phyloP scores from a whole-genome alignment of 2,113 vertebrate genomes.

The Erpornis zantholeuca region DNA sequence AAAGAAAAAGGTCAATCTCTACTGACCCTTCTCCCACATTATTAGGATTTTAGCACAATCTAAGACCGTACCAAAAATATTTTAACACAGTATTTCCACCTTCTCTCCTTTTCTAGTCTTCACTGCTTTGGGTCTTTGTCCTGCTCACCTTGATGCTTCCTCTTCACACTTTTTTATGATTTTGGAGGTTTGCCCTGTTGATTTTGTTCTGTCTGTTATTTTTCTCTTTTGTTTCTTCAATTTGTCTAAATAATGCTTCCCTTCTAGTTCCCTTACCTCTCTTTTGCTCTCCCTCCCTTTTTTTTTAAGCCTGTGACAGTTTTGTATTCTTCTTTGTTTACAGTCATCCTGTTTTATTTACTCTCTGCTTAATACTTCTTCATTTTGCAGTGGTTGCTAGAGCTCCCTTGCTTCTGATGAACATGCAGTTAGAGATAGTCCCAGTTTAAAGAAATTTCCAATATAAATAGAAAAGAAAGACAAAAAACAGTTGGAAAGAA shows the following conservation, averaged over 20 bases:
- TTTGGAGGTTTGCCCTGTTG: neutral
- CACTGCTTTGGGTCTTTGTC: neutral
- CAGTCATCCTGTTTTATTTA: neutral
- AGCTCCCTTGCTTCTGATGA: neutral
- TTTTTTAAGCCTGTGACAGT: neutral
- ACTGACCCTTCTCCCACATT: neutral
- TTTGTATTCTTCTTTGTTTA: neutral
- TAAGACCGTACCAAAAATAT: neutral
- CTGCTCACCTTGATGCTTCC: neutral
- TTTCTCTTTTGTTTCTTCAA: neutral
- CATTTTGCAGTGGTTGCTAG: neutral
- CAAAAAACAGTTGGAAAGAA: neutral
- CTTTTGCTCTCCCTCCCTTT: neutral
- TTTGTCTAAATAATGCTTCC: neutral
- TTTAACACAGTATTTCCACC: neutral
- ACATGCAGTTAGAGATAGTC: neutral
- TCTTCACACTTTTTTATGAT: neutral
- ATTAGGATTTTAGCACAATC: neutral
- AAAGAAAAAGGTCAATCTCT: neutral
- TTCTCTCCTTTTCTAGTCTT: neutral
- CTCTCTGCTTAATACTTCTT: neutral
- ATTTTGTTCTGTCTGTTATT: neutral
- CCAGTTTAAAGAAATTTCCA: neutral
- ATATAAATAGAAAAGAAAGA: neutral
- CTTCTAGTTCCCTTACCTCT: neutral